phyloP scores from a whole-genome alignment of 2,888 invertebrate species.

The Himalopsyche japonica region DNA sequence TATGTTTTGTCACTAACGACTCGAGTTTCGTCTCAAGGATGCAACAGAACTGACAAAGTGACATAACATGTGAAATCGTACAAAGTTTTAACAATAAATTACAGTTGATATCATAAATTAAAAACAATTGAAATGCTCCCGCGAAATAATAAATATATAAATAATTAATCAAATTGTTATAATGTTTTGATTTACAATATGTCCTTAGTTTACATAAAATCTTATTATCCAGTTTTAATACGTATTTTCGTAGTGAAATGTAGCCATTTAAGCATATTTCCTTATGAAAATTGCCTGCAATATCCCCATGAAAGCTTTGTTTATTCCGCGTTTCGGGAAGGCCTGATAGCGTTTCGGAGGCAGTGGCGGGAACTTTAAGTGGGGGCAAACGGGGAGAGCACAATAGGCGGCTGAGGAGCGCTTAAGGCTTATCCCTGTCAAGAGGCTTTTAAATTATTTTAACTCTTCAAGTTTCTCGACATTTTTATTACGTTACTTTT shows the following conservation, averaged over 20 bases:
- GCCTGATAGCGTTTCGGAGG: neutral
- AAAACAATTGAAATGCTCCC: too few species aligned
- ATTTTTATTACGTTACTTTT: constrained; percentile 30
- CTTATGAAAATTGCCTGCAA: neutral
- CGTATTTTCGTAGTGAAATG: neutral
- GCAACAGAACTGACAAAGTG: too few species aligned
- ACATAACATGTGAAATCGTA: too few species aligned
- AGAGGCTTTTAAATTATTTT: constrained; percentile 31
- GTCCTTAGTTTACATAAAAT: too few species aligned
- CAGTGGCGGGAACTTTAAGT: neutral
- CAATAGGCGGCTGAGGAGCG: constrained; percentile 9
- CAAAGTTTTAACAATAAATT: too few species aligned
- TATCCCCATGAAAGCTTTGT: neutral
- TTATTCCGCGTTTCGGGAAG: neutral
- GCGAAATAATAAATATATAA: too few species aligned
- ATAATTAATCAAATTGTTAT: too few species aligned
- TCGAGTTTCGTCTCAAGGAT: too few species aligned
- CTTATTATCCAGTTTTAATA: neutral
- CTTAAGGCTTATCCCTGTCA: constrained; percentile 25
- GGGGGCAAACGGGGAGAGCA: neutral
- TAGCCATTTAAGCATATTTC: neutral
- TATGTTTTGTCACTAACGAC: too few species aligned
- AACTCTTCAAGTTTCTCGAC: constrained; percentile 32
- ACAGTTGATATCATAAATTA: too few species aligned
- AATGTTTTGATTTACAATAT: too few species aligned